A percentile compares a stretch with the other conserved stretches of the same genome.
Conservation (phyloP, 2,797 vertebrate genomes). For the Poecilia gillii region DNA sequence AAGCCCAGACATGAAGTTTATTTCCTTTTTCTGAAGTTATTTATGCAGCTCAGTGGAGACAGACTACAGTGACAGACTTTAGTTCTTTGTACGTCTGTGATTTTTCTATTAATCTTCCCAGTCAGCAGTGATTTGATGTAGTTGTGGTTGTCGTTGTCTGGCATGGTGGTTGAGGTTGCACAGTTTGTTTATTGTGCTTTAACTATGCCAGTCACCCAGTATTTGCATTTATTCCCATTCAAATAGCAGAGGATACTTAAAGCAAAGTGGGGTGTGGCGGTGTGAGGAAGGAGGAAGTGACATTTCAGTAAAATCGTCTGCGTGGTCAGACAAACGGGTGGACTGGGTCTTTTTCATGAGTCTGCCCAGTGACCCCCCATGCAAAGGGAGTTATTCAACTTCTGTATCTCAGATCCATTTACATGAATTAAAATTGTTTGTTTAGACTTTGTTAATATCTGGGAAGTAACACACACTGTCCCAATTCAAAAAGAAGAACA, state of each 20-base stretch:
- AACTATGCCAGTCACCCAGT: neutral
- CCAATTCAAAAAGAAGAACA: neutral
- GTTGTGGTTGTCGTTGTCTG: neutral
- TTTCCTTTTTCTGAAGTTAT: neutral
- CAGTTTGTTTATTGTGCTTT: neutral
- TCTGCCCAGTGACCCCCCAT: neutral
- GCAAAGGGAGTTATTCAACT: neutral
- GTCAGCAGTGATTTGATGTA: neutral
- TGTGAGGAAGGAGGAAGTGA: neutral
- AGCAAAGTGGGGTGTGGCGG: neutral
- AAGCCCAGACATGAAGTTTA: neutral
- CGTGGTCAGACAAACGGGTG: neutral
- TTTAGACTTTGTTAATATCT: neutral
- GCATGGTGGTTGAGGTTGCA: neutral
- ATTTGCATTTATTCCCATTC: neutral
- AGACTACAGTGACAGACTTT: neutral
- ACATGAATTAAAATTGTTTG: neutral
- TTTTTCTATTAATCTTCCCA: neutral
- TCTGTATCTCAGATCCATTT: neutral
- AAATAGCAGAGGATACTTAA: neutral
- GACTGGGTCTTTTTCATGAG: neutral
- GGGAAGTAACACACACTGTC: neutral
- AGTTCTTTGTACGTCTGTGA: neutral
- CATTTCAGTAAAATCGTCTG: neutral
- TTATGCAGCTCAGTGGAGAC: neutral